Conservation (phyloP, 1,140 invertebrate species). For the Galendromus occidentalis region DNA sequence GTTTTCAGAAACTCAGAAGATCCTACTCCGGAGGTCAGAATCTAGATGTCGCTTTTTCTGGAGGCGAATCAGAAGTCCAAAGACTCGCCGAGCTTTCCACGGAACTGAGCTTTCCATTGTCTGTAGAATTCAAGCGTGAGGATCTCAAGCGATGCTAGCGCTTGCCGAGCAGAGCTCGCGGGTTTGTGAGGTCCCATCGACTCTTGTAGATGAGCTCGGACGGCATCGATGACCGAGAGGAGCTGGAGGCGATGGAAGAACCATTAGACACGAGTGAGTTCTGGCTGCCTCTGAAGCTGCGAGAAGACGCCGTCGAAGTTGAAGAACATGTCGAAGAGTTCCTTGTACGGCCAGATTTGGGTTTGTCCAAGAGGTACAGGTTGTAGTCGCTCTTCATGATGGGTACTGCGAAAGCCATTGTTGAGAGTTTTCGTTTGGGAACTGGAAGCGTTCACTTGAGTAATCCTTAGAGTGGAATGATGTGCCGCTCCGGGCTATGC, state of each 20-base stretch:
- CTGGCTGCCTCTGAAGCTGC: background rate
- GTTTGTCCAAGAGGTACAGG: background rate
- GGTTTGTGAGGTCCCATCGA: conserved; percentile 9
- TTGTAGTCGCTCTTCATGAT: conserved; percentile 9
- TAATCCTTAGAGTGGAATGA: conserved; percentile 4
- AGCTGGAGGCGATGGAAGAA: background rate
- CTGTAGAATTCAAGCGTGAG: too few relatives aligned
- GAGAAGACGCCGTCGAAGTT: background rate
- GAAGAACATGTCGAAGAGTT: background rate
- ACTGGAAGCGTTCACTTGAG: background rate
- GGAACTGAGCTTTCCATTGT: too few relatives aligned
- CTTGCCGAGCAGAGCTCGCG: background rate
- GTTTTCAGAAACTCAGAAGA: too few relatives aligned
- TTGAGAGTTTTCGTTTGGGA: background rate
- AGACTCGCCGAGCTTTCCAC: too few relatives aligned
- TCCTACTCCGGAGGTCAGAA: too few relatives aligned
- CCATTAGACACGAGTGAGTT: background rate
- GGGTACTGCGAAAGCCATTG: background rate
- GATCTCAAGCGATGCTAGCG: too few relatives aligned
- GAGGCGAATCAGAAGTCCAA: too few relatives aligned
- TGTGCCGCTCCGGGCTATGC: background rate
- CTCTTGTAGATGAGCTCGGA: background rate
- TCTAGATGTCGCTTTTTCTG: too few relatives aligned
- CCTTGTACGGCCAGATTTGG: background rate
- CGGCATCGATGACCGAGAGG: background rate